These are phyloP conservation scores for Bostrychus sinensis DNA, from an alignment of 2,113 vertebrate species.

Conservation along the genomic window DNA sequence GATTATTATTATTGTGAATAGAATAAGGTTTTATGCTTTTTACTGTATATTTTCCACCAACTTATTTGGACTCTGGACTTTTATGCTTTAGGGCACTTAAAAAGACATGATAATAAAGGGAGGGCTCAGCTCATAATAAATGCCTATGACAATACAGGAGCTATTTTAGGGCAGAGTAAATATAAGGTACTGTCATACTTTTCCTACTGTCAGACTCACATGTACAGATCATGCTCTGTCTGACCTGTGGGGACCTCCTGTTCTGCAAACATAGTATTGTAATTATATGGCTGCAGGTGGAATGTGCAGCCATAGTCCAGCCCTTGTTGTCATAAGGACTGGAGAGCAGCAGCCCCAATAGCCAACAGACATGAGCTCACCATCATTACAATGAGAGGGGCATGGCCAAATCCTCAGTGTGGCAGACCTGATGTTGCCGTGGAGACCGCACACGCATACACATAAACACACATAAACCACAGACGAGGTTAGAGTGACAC, in stretches of 20 bases:
- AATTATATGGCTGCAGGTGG: slow-evolving; percentile 64
- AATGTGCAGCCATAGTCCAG: slow-evolving; percentile 63
- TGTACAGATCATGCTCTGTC: slow-evolving; percentile 11
- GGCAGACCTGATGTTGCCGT: slow-evolving; percentile 62
- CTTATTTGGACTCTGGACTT: not conserved
- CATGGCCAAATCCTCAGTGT: slow-evolving; percentile 49
- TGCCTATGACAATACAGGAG: slow-evolving; percentile 32
- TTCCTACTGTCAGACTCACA: slow-evolving; percentile 36
- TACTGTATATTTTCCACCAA: no score
- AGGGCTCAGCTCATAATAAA: slow-evolving; percentile 32
- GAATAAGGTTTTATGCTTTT: no score
- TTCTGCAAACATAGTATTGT: slow-evolving; percentile 54
- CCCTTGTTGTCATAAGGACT: slow-evolving; percentile 62
- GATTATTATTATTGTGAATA: no score
- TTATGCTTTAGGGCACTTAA: slow-evolving; percentile 2
- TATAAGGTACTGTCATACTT: slow-evolving; percentile 28
- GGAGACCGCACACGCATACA: slow-evolving; percentile 63
- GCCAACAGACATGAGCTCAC: slow-evolving; percentile 73
- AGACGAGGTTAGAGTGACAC: slow-evolving; percentile 52
- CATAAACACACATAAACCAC: slow-evolving; percentile 8
- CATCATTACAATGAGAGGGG: slow-evolving; percentile 62
- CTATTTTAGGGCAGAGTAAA: slow-evolving; percentile 58
- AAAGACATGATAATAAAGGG: slow-evolving; percentile 35
- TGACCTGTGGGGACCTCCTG: slow-evolving; percentile 62
- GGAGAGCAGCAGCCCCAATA: slow-evolving; percentile 43